Evolutionary conservation across 2,888 invertebrate genomes (phyloP).

Genomic region (Prionchulus punctatus): DNA sequence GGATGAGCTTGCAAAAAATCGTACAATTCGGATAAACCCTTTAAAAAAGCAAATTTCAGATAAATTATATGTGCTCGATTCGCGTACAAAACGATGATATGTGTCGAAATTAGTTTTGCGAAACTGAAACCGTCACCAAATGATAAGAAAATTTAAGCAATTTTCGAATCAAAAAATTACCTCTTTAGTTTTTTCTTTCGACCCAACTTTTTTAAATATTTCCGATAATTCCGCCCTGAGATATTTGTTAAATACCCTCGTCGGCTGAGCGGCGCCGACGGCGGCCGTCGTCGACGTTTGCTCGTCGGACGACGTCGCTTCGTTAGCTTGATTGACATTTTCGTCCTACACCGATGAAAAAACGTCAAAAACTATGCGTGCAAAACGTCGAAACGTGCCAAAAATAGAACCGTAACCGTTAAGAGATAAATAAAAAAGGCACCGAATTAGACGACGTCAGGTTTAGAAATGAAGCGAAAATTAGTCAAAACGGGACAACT

Average conservation of each 20-base stretch:
- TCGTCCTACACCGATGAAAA: too few species aligned
- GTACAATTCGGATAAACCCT: constrained; percentile 35
- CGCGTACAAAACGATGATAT: background rate
- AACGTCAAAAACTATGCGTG: too few species aligned
- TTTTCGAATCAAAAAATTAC: background rate
- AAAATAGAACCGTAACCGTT: too few species aligned
- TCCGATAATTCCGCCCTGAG: constrained; percentile 3
- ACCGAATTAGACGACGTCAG: too few species aligned
- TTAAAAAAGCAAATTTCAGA: constrained; percentile 5
- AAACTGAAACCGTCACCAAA: too few species aligned
- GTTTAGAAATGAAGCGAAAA: too few species aligned
- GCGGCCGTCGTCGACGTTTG: background rate
- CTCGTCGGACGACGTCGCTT: too few species aligned
- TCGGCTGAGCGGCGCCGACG: background rate
- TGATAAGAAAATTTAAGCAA: background rate
- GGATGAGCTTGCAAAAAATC: constrained; percentile 35
- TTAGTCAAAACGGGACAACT: too few species aligned
- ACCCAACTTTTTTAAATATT: constrained; percentile 9
- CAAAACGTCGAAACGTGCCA: too few species aligned
- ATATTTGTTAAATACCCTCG: background rate
- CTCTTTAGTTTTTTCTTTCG: constrained; percentile 10
- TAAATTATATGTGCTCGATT: background rate
- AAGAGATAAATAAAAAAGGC: too few species aligned
- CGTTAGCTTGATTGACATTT: too few species aligned
- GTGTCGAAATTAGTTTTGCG: background rate